Evolutionary conservation across 1,140 invertebrate genomes (phyloP).

Genomic region (Thaumetopoea pityocampa): DNA sequence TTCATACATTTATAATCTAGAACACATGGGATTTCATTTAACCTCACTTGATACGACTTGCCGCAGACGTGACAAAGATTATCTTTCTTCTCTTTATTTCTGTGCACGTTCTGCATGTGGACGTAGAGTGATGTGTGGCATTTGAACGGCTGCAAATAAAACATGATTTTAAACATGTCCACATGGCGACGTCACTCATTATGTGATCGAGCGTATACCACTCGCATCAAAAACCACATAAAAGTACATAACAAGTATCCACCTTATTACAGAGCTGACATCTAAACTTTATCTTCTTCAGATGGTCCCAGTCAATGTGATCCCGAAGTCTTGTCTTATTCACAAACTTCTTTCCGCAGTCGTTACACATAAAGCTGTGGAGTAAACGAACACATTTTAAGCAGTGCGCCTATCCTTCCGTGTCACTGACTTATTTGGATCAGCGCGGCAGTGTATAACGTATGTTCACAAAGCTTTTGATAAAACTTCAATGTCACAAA

Average conservation of each 20-base stretch:
- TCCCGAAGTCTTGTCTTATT: conserved; percentile 52
- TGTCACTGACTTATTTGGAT: background rate
- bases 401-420: background rate
- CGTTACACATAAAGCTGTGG: conserved; percentile 52
- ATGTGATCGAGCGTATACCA: no score
- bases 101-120: conserved; percentile 59
- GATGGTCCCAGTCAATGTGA: conserved; percentile 66
- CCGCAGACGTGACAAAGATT: conserved; percentile 69
- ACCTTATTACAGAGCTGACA: conserved; percentile 61
- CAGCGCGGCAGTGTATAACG: no score
- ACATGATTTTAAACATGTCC: background rate
- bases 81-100: conserved; percentile 46
- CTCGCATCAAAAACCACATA: no score
- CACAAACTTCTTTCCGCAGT: conserved; percentile 60
- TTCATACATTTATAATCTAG: background rate
- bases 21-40: background rate
- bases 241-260: no score
- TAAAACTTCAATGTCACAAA: no score
- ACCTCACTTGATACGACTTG: conserved; percentile 51
- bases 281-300: conserved; percentile 53
- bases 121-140: conserved; percentile 65
- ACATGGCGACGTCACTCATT: no score
- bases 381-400: conserved; percentile 3
- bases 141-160: conserved; percentile 52
- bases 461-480: no score